Evolutionary conservation across 2,888 invertebrate genomes (phyloP).

Genomic region (Drosophila testacea): DNA sequence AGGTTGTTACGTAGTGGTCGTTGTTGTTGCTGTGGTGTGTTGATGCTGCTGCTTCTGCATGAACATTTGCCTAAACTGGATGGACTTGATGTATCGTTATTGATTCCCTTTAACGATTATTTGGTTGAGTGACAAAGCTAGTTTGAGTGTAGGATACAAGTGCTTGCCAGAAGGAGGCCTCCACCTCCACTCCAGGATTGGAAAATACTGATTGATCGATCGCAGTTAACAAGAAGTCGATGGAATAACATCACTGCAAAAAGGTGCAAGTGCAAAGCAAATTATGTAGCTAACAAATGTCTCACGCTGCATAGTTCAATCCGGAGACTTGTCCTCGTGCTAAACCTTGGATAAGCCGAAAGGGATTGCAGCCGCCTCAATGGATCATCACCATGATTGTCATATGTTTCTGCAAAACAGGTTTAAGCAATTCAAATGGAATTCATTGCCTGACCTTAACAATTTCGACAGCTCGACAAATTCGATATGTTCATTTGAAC

Average conservation of each 20-base stretch:
- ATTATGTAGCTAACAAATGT: conserved; percentile 49
- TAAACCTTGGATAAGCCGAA: conserved; percentile 8
- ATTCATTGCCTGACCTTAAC: conserved; percentile 63
- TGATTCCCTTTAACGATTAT: conserved; percentile 82
- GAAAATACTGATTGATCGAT: neutral
- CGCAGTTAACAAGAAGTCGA: too few relatives aligned
- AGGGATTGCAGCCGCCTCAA: conserved; percentile 6
- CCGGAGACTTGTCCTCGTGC: conserved; percentile 14
- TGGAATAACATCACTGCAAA: conserved; percentile 47
- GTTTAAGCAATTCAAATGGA: conserved; percentile 58
- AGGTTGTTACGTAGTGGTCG: conserved; percentile 18
- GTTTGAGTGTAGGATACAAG: conserved; percentile 15
- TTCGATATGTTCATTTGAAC: neutral
- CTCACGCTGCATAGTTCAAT: conserved; percentile 55
- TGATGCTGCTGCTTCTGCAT: conserved; percentile 22
- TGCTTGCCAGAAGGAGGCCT: conserved; percentile 4
- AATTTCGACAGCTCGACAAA: conserved; percentile 16
- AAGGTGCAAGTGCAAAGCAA: conserved; percentile 56
- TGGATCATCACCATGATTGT: conserved; percentile 5
- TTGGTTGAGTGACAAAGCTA: conserved; percentile 43
- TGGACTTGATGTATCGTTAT: conserved; percentile 79
- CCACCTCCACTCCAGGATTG: conserved; percentile 9
- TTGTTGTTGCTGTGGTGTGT: conserved; percentile 48
- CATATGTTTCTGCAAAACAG: conserved; percentile 63
- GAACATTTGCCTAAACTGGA: conserved; percentile 41